These are phyloP conservation scores for Dascyllus trimaculatus DNA, from an alignment of 2,113 vertebrate species.

Conservation along the genomic window DNA sequence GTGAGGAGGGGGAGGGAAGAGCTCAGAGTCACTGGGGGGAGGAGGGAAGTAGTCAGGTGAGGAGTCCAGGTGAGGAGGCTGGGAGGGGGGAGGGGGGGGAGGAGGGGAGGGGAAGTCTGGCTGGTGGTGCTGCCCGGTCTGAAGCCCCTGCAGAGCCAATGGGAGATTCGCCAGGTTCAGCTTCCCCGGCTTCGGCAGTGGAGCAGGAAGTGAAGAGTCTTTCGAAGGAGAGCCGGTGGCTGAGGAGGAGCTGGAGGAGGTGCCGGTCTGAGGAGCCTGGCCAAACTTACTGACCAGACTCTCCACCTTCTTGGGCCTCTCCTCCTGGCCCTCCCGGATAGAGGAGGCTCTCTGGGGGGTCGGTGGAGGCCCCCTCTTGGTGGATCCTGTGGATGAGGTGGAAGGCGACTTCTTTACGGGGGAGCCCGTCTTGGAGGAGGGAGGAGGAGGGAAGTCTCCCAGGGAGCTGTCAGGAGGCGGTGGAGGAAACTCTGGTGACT, in stretches of 20 bases:
- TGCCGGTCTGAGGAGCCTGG: conserved; percentile 78
- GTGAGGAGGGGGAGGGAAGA: conserved; percentile 89
- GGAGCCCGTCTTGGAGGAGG: conserved; percentile 85
- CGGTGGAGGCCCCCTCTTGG: conserved; percentile 91
- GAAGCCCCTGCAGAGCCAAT: conserved; percentile 85
- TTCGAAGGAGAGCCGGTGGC: conserved; percentile 86
- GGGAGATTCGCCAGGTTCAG: conserved; percentile 92
- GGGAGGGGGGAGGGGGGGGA: conserved; percentile 85
- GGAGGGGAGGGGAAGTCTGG: conserved; percentile 92
- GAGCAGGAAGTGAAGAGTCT: conserved; percentile 86
- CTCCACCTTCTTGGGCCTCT: conserved; percentile 92
- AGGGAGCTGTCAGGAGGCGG: conserved; percentile 92
- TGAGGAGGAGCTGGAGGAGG: conserved; percentile 84
- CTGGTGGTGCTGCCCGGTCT: conserved; percentile 81
- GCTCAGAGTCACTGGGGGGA: conserved; percentile 91
- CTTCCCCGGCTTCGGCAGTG: conserved; percentile 94
- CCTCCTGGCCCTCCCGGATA: conserved; percentile 91
- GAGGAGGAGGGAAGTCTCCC: conserved; percentile 84
- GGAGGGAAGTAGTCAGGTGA: conserved; percentile 83
- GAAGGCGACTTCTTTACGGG: conserved; percentile 90
- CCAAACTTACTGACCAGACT: conserved; percentile 93
- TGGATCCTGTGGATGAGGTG: conserved; percentile 86
- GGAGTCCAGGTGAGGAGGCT: conserved; percentile 84
- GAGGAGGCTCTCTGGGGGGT: conserved; percentile 96
- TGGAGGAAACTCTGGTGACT: conserved; percentile 93